phyloP scores from a whole-genome alignment of 2,888 invertebrate genomes.

The Spicauda simplicius region DNA sequence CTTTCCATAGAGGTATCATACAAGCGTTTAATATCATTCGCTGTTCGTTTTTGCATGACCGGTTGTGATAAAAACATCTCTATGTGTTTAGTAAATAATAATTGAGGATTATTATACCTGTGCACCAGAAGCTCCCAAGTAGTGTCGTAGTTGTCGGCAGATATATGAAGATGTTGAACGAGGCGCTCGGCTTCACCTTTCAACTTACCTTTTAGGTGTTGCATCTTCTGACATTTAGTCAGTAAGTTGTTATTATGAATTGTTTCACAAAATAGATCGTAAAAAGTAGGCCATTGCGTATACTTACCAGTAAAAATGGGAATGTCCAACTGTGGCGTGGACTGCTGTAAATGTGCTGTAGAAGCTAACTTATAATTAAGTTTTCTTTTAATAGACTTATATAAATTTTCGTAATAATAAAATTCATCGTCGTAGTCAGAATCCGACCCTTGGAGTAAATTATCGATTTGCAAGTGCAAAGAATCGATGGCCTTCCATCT shows the following conservation, averaged over 20 bases:
- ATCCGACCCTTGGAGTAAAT: slow-evolving; percentile 9
- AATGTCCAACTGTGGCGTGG: slow-evolving; percentile 9
- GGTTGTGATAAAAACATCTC: slow-evolving; percentile 11
- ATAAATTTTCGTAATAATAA: slow-evolving; percentile 1
- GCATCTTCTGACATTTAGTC: slow-evolving; percentile 16
- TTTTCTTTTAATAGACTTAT: not conserved
- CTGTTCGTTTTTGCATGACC: not conserved
- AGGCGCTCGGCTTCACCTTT: slow-evolving; percentile 16
- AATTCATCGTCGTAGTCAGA: not conserved
- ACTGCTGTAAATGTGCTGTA: slow-evolving; percentile 1
- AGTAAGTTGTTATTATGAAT: slow-evolving; percentile 12
- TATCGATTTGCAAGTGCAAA: too few species aligned
- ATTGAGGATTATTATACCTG: slow-evolving; percentile 9
- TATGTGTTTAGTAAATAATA: not conserved
- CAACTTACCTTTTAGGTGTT: slow-evolving; percentile 16
- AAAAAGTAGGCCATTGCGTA: slow-evolving; percentile 1
- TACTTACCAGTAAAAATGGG: slow-evolving; percentile 1
- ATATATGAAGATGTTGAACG: slow-evolving; percentile 10
- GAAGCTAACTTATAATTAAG: slow-evolving; percentile 4
- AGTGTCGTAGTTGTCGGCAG: slow-evolving; percentile 17
- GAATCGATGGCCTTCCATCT: slow-evolving; percentile 18
- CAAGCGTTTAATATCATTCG: slow-evolving; percentile 1
- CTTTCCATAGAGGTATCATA: slow-evolving; percentile 8
- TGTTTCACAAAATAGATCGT: not conserved
- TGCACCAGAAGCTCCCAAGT: slow-evolving; percentile 3